phyloP scores from a whole-genome alignment of 2,797 vertebrate genomes.

The Crotalus adamanteus region DNA sequence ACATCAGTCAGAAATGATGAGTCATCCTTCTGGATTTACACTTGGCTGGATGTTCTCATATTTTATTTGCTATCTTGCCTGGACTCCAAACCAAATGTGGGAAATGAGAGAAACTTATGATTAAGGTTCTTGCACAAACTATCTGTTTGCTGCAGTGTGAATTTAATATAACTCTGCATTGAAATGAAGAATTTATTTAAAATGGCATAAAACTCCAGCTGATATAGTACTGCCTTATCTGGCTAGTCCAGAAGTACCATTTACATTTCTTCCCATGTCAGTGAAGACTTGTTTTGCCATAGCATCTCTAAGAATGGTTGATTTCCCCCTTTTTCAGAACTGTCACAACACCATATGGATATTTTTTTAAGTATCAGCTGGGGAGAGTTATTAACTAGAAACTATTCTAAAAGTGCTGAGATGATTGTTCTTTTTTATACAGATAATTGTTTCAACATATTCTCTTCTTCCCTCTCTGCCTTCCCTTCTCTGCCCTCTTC shows the following conservation, averaged over 20 bases:
- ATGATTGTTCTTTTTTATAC: background rate
- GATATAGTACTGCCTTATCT: conserved; percentile 73
- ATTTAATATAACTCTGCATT: conserved; percentile 68
- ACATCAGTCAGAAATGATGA: conserved; percentile 45
- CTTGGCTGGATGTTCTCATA: background rate
- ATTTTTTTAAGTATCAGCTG: background rate
- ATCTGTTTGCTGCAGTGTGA: conserved; percentile 46
- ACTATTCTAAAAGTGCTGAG: background rate
- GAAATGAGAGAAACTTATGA: conserved; percentile 61
- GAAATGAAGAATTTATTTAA: conserved; percentile 66
- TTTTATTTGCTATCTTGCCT: conserved; percentile 8
- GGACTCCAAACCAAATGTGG: conserved; percentile 52
- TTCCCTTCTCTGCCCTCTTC: background rate
- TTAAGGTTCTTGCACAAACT: conserved; percentile 50
- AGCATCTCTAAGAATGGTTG: conserved; percentile 9
- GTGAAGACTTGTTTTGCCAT: background rate
- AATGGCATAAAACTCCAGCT: conserved; percentile 49
- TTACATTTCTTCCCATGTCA: conserved; percentile 51
- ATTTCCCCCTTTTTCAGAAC: conserved; percentile 33
- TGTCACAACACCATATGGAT: conserved; percentile 37
- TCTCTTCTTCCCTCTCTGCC: background rate
- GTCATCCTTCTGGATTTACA: conserved; percentile 29
- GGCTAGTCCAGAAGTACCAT: conserved; percentile 62
- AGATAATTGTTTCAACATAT: background rate
- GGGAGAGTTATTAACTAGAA: background rate